Evolutionary conservation across 2,113 vertebrate species (phyloP).

Genomic region (Colistium nudipinnis): DNA sequence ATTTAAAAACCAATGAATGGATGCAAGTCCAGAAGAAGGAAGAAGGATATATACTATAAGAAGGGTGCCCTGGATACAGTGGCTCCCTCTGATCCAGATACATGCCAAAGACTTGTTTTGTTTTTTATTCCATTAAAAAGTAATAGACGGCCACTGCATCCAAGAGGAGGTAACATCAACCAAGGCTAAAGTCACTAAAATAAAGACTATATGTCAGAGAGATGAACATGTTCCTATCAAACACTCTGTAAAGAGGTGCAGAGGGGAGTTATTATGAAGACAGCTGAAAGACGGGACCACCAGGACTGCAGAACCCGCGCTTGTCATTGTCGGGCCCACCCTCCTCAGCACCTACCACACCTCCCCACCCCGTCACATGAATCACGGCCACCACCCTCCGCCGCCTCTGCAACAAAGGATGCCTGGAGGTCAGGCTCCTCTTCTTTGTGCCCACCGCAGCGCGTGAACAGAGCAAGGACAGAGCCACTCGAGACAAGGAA

Average conservation of each 20-base stretch:
- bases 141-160: too few relatives aligned
- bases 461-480: conserved; percentile 42
- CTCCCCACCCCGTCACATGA: conserved; percentile 71
- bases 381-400: conserved; percentile 64
- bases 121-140: too few relatives aligned
- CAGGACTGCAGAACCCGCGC: conserved; percentile 60
- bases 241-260: neutral
- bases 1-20: too few relatives aligned
- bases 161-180: neutral
- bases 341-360: conserved; percentile 65
- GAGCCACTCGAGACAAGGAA: conserved; percentile 47
- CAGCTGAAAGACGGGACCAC: conserved; percentile 68
- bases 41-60: too few relatives aligned
- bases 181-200: neutral
- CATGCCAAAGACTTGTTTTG: too few relatives aligned
- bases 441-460: conserved; percentile 59
- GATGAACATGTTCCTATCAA: conserved; percentile 35
- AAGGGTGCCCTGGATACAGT: too few relatives aligned
- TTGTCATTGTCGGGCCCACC: conserved; percentile 62
- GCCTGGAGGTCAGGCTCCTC: conserved; percentile 77
- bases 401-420: conserved; percentile 75
- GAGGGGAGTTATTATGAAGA: conserved; percentile 29
- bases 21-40: too few relatives aligned
- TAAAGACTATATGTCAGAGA: neutral
- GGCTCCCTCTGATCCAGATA: too few relatives aligned